Conservation (phyloP, 2,888 invertebrate species). For the Amphipoea oculea region DNA sequence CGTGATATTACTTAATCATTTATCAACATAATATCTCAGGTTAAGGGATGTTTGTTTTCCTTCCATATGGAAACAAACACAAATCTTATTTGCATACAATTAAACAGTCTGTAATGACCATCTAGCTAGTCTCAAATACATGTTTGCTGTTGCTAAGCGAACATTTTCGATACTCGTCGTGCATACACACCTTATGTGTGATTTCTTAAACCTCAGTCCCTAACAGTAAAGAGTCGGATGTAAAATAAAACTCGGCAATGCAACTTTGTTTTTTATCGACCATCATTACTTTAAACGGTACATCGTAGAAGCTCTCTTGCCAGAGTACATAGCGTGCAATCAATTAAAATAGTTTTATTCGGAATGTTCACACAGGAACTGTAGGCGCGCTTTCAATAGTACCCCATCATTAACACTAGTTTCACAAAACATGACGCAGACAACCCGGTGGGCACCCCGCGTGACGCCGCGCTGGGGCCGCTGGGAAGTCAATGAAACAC, state of each 20-base stretch:
- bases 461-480: conserved; percentile 76
- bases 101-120: conserved; percentile 14
- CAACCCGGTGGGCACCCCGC: conserved; percentile 73
- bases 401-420: conserved; percentile 70
- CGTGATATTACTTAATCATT: conserved; percentile 19
- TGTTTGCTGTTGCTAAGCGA: conserved; percentile 9
- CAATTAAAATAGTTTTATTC: conserved; percentile 64
- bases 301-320: conserved; percentile 45
- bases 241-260: conserved; percentile 43
- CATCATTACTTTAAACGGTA: conserved; percentile 54
- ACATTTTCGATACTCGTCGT: conserved; percentile 6
- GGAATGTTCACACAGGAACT: conserved; percentile 72
- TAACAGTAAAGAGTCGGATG: conserved; percentile 12
- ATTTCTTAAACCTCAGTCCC: conserved; percentile 21
- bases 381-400: conserved; percentile 65
- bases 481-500: conserved; percentile 71
- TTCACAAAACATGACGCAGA: conserved; percentile 62
- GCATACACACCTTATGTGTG: conserved; percentile 1
- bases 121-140: conserved; percentile 21
- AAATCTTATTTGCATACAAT: conserved; percentile 26
- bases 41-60: conserved; percentile 30
- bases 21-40: conserved; percentile 6
- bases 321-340: conserved; percentile 38
- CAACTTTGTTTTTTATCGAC: conserved; percentile 59
- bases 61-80: conserved; percentile 22